phyloP scores from a whole-genome alignment of 2,797 vertebrate species.

The Hoplostethus atlanticus region DNA sequence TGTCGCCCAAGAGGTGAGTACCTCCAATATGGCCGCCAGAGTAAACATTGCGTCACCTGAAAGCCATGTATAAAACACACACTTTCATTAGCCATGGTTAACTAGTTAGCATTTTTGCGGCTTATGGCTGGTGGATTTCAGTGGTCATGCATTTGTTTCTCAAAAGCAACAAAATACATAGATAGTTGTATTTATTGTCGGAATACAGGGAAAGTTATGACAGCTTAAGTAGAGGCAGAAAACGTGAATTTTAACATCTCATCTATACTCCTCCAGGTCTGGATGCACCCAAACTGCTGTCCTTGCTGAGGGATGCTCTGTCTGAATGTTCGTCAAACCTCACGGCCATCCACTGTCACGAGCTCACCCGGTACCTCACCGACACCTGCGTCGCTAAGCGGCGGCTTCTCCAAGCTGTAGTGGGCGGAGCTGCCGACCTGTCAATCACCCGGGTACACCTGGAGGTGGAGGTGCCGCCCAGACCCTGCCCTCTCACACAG shows the following conservation, averaged over 20 bases:
- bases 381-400: conserved; percentile 33
- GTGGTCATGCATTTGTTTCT: no score
- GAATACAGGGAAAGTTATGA: no score
- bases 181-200: no score
- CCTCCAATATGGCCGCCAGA: no score
- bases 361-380: conserved; percentile 50
- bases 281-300: neutral
- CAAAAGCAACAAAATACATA: no score
- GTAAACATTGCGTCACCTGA: no score
- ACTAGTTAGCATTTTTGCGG: no score
- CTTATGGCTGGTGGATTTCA: no score
- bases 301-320: conserved; percentile 33
- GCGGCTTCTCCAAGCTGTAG: conserved; percentile 57
- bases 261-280: conserved; percentile 42
- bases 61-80: no score
- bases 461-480: conserved; percentile 65
- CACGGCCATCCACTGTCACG: conserved; percentile 21
- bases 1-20: no score
- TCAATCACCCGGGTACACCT: conserved; percentile 27
- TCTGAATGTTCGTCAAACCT: conserved; percentile 42
- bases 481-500: conserved; percentile 55
- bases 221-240: no score
- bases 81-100: no score
- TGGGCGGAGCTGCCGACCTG: neutral
- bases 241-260: neutral